Evolutionary conservation across 1,140 invertebrate genomes (phyloP), one percentile per base, ranked within the genome.

Genomic region (Rhagoletis zephyria): DNA sequence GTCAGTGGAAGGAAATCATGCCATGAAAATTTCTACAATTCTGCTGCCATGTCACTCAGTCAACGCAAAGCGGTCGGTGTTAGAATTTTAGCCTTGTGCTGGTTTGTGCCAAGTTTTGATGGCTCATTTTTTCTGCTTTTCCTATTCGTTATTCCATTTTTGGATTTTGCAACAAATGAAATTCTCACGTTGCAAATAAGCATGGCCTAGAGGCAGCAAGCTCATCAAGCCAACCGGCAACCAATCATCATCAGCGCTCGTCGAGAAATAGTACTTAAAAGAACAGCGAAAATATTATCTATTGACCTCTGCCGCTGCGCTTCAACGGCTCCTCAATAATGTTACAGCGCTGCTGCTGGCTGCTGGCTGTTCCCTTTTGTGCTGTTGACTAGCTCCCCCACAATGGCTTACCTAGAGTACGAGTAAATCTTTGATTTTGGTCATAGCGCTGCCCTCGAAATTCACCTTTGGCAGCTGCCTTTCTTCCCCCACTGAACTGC

Each of bases 141-240:
- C 19, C 64, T 5, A 42, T 5, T 51, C 42, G 48, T n/a, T 45
- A 74, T 51, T 12, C 16, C 42, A 45, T 19, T 81, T 81, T 81
- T 51, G 48, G 30, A 14, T 56, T 30, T 51, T 5, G 2, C 3
- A 9, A 56, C n/a, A 56, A 81, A 81, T 81, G 51, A 81, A 56
- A 56, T 81, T 81, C 74, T 81, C 74, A 81, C 74, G 74, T 81
- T 81, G 7, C 48, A 16, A 81, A 56, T 81, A 81, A 81, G 16
- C n/a, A 10, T 56, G 16, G 74, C 16, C 30, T 30, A 12, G n/a
- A 9, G 61, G 61, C 51, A 10, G 51, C 51, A 30, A 30, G 30
- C 30, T 5, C 51, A 56, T 56, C 51, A 7, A 56, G 51, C 10
- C 51, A 56, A 7, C 51, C 51, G 51, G 0, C 51, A 56, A 56